phyloP scores from a whole-genome alignment of 2,113 vertebrate genomes.

The Nerophis lumbriciformis region DNA sequence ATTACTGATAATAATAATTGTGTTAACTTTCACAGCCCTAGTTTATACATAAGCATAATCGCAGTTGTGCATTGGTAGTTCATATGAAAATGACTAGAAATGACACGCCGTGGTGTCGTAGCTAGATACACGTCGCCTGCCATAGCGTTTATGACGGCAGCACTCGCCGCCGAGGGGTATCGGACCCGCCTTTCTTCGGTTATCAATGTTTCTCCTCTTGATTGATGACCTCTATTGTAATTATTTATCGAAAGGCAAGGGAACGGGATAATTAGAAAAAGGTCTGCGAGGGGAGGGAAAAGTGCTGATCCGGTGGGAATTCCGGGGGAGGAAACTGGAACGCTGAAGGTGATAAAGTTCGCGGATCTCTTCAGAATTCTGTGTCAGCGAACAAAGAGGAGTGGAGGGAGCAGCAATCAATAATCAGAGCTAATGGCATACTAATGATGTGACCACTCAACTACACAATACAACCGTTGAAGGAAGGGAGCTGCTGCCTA shows the following conservation, averaged over 20 bases:
- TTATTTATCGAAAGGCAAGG: constrained; percentile 72
- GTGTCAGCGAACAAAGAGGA: constrained; percentile 50
- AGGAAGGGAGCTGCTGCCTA: not conserved
- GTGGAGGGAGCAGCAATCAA: constrained; percentile 50
- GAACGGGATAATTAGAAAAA: constrained; percentile 67
- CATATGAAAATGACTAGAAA: too few species aligned
- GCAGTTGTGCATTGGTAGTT: too few species aligned
- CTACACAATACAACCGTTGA: constrained; percentile 18
- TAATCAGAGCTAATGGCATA: constrained; percentile 71
- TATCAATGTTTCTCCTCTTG: constrained; percentile 69
- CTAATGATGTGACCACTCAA: constrained; percentile 63
- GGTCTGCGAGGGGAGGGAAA: constrained; percentile 54
- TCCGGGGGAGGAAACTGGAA: constrained; percentile 56
- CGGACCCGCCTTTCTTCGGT: constrained; percentile 60
- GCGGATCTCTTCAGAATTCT: constrained; percentile 66
- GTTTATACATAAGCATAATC: too few species aligned
- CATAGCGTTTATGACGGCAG: constrained; percentile 55
- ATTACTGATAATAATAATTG: not conserved
- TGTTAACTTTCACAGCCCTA: not conserved
- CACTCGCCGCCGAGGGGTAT: constrained; percentile 47
- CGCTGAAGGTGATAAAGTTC: constrained; percentile 68
- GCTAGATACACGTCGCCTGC: constrained; percentile 11
- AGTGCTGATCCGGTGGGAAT: constrained; percentile 69
- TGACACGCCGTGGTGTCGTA: too few species aligned
- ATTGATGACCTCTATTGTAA: constrained; percentile 71